Conservation (phyloP, 37 sponge, comb jelly and placozoan genomes). For the Dysidea cf. avara region DNA sequence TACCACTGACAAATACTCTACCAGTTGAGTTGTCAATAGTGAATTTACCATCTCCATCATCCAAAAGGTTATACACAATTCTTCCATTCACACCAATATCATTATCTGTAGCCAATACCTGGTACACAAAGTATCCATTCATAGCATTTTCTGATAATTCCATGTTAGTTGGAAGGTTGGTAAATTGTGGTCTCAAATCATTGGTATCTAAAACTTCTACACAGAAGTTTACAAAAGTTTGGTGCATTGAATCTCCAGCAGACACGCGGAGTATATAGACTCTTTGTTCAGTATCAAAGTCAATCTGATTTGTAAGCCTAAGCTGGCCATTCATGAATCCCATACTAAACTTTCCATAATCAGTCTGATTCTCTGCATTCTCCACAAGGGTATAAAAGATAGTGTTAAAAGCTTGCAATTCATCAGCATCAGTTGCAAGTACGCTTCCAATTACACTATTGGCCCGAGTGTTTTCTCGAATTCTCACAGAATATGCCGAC, state of each 20-base stretch:
- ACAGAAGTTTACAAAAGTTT: conserved; percentile 43
- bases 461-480: conserved; percentile 39
- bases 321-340: conserved; percentile 25
- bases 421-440: conserved; percentile 41
- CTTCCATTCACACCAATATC: conserved; percentile 60
- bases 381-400: conserved; percentile 31
- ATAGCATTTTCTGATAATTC: conserved; percentile 54
- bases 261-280: conserved; percentile 48
- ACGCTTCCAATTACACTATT: neutral
- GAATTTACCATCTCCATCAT: conserved; percentile 22
- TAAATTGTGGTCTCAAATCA: conserved; percentile 52
- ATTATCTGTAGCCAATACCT: conserved; percentile 46
- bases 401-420: neutral
- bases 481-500: conserved; percentile 10
- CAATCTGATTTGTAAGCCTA: conserved; percentile 16
- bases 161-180: conserved; percentile 38
- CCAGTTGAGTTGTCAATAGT: conserved; percentile 48
- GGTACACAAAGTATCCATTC: conserved; percentile 34
- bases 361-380: conserved; percentile 33
- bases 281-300: conserved; percentile 38
- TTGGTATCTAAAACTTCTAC: conserved; percentile 75
- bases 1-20: conserved; percentile 35
- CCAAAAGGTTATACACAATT: conserved; percentile 34
- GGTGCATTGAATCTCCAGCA: conserved; percentile 46
- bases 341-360: conserved; percentile 50